A percentile compares a stretch with the other conserved stretches of the same genome.
Conservation (phyloP, 2,888 invertebrate species). For the Dryobotodes eremita region DNA sequence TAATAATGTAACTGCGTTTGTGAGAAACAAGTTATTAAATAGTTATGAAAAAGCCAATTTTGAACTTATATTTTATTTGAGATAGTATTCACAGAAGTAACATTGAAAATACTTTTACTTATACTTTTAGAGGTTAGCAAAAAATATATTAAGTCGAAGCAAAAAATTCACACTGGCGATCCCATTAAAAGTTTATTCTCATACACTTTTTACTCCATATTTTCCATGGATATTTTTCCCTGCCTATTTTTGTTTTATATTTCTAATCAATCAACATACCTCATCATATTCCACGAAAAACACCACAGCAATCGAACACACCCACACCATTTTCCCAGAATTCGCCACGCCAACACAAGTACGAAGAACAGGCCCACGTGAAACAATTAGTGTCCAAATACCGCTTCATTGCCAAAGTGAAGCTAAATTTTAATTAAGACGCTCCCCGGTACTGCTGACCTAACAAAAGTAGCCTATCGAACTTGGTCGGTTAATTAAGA, state of each 20-base stretch:
- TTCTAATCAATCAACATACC: neutral
- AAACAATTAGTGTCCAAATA: constrained; percentile 27
- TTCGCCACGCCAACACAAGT: neutral
- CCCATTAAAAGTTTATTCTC: neutral
- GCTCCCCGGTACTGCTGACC: constrained; percentile 52
- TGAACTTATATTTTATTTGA: neutral
- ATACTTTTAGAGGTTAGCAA: neutral
- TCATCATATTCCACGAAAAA: neutral
- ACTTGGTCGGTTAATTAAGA: constrained; percentile 69
- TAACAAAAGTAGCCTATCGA: constrained; percentile 56
- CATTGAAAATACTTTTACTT: neutral
- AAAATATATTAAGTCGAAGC: neutral
- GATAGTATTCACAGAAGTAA: neutral
- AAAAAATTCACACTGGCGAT: neutral
- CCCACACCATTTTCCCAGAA: neutral
- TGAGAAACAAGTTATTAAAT: neutral
- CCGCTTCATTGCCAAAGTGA: constrained; percentile 15
- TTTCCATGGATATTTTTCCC: neutral
- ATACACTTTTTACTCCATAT: neutral
- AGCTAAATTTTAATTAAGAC: constrained; percentile 58
- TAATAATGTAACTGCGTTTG: neutral
- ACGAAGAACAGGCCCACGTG: constrained; percentile 9
- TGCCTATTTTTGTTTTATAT: neutral
- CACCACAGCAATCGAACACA: neutral
- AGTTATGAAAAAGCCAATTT: neutral